phyloP scores from a whole-genome alignment of 2,113 vertebrate genomes.

The Siphamia tubifer region DNA sequence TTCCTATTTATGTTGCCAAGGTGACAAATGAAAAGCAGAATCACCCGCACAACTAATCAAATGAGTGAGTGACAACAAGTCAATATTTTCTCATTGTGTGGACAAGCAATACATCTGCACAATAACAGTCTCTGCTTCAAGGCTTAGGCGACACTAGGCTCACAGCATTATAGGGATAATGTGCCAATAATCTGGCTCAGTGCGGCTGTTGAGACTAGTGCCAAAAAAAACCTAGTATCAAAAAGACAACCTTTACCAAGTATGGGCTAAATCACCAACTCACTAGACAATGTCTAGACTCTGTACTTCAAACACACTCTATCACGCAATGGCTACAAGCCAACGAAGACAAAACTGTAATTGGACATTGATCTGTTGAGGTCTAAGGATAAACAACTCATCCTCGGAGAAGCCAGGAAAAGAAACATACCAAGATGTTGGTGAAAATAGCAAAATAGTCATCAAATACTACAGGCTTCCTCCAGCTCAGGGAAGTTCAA shows the following conservation, averaged over 20 bases:
- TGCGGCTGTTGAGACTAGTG: slow-evolving; percentile 37
- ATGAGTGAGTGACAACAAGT: slow-evolving; percentile 73
- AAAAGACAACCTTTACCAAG: slow-evolving; percentile 47
- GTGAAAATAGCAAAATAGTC: not conserved
- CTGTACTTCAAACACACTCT: slow-evolving; percentile 14
- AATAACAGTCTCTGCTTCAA: slow-evolving; percentile 37
- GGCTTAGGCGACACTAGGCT: slow-evolving; percentile 43
- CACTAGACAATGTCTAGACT: slow-evolving; percentile 36
- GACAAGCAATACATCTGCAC: slow-evolving; percentile 66
- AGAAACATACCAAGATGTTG: not conserved
- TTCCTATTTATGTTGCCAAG: slow-evolving; percentile 55
- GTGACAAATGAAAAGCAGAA: slow-evolving; percentile 73
- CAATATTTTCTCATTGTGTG: slow-evolving; percentile 75
- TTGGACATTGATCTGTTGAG: slow-evolving; percentile 59
- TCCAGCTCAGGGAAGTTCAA: no score
- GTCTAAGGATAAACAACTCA: slow-evolving; percentile 50
- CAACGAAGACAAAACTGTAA: slow-evolving; percentile 51
- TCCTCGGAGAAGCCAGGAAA: slow-evolving; percentile 13
- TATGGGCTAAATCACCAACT: slow-evolving; percentile 30
- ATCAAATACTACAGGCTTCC: not conserved
- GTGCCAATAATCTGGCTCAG: slow-evolving; percentile 57
- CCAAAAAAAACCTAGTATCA: slow-evolving; percentile 38
- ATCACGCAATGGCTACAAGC: slow-evolving; percentile 26
- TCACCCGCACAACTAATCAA: slow-evolving; percentile 67
- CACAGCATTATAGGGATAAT: slow-evolving; percentile 44